Evolutionary conservation across 2,113 vertebrate genomes (phyloP).

Genomic region (Tonatia bakeri): DNA sequence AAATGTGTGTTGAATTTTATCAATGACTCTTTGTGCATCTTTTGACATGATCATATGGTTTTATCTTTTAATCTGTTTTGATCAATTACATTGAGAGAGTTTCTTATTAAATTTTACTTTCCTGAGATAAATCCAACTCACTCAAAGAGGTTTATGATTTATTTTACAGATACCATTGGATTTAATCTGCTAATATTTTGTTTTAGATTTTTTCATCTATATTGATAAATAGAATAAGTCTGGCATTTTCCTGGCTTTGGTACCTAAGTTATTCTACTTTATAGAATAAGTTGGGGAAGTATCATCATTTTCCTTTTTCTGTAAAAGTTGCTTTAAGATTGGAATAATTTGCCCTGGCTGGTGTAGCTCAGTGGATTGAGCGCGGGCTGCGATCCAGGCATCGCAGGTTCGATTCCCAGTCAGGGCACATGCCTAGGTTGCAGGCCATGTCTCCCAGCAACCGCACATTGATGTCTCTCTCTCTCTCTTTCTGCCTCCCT

Average conservation of each 20-base stretch:
- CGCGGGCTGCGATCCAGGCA: no score
- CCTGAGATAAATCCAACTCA: background rate
- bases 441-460: no score
- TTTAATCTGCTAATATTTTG: background rate
- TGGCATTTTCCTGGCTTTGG: background rate
- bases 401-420: no score
- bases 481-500: no score
- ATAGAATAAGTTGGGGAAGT: background rate
- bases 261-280: background rate
- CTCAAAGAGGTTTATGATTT: background rate
- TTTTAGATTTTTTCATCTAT: background rate
- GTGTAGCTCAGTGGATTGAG: no score
- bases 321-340: background rate
- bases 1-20: background rate
- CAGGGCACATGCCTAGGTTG: no score
- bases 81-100: background rate
- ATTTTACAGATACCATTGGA: background rate
- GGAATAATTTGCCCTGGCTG: background rate
- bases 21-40: background rate
- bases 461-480: no score
- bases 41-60: background rate
- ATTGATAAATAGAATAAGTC: background rate
- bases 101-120: conserved; percentile 10
- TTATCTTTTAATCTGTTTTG: background rate
- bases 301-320: background rate